Evolutionary conservation across 2,888 invertebrate species (phyloP).

Genomic region (Calliphora vomitoria): DNA sequence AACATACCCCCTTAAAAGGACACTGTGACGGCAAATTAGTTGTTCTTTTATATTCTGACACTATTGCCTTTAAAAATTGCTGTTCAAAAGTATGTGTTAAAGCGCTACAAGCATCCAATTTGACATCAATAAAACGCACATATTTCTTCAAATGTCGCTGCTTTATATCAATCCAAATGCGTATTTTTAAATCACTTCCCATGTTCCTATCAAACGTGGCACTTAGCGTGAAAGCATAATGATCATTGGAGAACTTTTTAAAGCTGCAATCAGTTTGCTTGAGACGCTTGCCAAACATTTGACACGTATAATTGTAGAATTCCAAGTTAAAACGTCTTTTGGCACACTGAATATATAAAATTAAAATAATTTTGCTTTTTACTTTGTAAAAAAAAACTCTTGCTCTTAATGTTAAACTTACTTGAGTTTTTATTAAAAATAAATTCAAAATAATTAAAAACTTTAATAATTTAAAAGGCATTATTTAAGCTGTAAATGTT

Average conservation of each 20-base stretch:
- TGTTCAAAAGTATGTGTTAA: neutral
- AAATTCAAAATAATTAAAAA: no score
- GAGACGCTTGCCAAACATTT: neutral
- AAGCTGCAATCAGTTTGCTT: neutral
- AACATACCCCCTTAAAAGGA: conserved; percentile 12
- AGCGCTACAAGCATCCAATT: neutral
- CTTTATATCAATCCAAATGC: conserved; percentile 11
- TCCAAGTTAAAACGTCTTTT: neutral
- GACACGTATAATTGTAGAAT: conserved; percentile 3
- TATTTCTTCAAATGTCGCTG: neutral
- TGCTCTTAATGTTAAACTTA: no score
- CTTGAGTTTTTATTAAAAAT: no score
- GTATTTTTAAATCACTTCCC: neutral
- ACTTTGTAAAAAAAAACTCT: no score
- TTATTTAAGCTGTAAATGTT: no score
- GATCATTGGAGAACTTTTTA: neutral
- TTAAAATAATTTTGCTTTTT: no score
- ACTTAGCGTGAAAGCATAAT: neutral
- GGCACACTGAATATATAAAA: neutral
- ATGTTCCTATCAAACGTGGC: neutral
- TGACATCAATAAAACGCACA: conserved; percentile 2
- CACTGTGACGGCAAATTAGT: neutral
- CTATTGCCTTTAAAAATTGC: neutral
- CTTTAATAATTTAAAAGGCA: no score
- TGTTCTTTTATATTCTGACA: neutral